Base-by-base conservation (phyloP, 2,113 vertebrate genomes). In the Xenopus laevis region DNA sequence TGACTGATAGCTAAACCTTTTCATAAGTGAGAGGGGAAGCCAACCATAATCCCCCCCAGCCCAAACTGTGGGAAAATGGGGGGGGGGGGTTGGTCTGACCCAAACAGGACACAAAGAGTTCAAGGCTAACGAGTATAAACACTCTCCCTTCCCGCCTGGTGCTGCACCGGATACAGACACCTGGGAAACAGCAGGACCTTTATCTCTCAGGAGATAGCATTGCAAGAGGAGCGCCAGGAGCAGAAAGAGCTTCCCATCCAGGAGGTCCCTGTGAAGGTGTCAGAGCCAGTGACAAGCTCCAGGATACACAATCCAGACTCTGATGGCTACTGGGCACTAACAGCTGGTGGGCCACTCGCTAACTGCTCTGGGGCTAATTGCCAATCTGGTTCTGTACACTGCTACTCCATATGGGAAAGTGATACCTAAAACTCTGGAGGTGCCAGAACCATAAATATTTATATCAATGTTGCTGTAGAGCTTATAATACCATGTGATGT, bases 181-280 rank as follows among this genome's bases (percentile, higher is more conserved):
- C 72, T 74, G 72, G 53, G 72, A 74, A 73, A 55, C 52, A 17
- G 7, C 10, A 2, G 12, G 27, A 57, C 61, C 27, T 16, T n/a
- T 23, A 44, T 58, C 27, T 73, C 71, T n/a, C 62, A 73, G 27
- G 18, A 55, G 50, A 13, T 45, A 10, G 18, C 10, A 23, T 8
- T 55, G 53, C 7, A 55, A n/a, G 17, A 16, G 47, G 47, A 16
- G 9, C 55, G 55, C 33, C 33, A 40, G 33, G 33, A 40, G 33
- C 33, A 9, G 6, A 3, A 4, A 9, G 1, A 40, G 8, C 18
- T 20, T 16, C 17, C 17, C 13, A 58, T 18, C 4, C 55, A n/a
- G 55, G 55, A 4, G 55, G 16, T 58, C 9, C 4, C 55, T 8
- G 17, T 13, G 55, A 13, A 50, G 15, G 47, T 2, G 12, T 16